Conservation (phyloP, 2,113 vertebrate species). For the Myotis brandtii region DNA sequence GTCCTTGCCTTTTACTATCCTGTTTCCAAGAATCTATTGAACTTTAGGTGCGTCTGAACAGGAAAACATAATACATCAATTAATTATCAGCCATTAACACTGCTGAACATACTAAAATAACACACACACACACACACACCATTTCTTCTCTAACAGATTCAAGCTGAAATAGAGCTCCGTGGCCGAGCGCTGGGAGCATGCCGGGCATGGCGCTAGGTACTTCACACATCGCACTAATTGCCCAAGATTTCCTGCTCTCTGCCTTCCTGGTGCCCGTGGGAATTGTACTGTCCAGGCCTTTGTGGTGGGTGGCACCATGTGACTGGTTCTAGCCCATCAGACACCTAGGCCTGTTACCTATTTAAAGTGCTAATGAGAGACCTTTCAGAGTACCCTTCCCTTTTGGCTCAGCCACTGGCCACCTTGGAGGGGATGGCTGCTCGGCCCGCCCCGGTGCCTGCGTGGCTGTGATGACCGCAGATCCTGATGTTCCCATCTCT, state of each 20-base stretch:
- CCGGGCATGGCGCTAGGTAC: neutral
- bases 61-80: neutral
- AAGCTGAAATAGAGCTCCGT: neutral
- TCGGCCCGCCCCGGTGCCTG: neutral
- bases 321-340: neutral
- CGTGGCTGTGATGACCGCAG: neutral
- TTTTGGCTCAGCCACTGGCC: neutral
- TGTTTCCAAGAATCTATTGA: neutral
- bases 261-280: neutral
- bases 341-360: neutral
- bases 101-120: neutral
- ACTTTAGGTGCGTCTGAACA: neutral
- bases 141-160: neutral
- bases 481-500: neutral
- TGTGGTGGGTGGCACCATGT: neutral
- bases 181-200: fast-evolving
- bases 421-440: neutral
- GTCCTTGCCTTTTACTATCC: neutral
- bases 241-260: neutral
- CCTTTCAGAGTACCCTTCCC: neutral
- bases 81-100: neutral
- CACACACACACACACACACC: too few relatives aligned
- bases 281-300: neutral
- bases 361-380: neutral
- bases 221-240: neutral